phyloP scores from a whole-genome alignment of 2,113 vertebrate genomes.

The Odontophorus gujanensis region DNA sequence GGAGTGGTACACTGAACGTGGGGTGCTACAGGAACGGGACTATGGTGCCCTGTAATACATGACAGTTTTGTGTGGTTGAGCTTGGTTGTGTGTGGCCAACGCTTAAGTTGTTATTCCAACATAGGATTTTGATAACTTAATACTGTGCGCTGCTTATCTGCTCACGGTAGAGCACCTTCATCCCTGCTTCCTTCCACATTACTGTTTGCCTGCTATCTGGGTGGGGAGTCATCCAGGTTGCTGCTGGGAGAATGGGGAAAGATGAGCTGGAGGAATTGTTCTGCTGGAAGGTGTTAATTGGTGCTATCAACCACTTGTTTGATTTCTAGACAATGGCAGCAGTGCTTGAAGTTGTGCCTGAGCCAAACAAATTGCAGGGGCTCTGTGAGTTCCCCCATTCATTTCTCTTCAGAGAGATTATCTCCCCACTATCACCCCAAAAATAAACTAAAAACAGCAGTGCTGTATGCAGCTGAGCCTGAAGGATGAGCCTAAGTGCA shows the following conservation, averaged over 20 bases:
- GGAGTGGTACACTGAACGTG: rapidly evolving
- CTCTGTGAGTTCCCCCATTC: neutral
- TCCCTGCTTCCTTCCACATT: neutral
- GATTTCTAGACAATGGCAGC: constrained; percentile 59
- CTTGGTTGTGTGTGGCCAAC: neutral
- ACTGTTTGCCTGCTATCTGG: constrained; percentile 39
- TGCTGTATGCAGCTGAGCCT: neutral
- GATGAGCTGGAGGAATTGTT: constrained; percentile 69
- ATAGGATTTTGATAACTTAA: neutral
- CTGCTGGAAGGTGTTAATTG: constrained; percentile 68
- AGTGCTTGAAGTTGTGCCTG: constrained; percentile 48
- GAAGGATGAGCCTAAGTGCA: neutral
- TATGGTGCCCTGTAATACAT: rapidly evolving
- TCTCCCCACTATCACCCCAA: neutral
- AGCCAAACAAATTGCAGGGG: constrained; percentile 49
- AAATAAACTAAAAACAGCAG: neutral
- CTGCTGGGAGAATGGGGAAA: constrained; percentile 48
- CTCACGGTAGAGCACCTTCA: neutral
- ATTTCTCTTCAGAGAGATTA: neutral
- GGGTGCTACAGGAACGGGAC: neutral
- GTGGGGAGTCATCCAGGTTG: constrained; percentile 7
- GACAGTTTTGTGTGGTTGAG: neutral
- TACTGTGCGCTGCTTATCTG: neutral
- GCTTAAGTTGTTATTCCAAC: neutral
- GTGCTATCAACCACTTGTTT: constrained; percentile 68